A percentile compares a stretch with the other conserved stretches of the same genome.
Evolutionary conservation across 2,113 vertebrate genomes (phyloP).

Genomic region (Speoplatyrhinus poulsoni): DNA sequence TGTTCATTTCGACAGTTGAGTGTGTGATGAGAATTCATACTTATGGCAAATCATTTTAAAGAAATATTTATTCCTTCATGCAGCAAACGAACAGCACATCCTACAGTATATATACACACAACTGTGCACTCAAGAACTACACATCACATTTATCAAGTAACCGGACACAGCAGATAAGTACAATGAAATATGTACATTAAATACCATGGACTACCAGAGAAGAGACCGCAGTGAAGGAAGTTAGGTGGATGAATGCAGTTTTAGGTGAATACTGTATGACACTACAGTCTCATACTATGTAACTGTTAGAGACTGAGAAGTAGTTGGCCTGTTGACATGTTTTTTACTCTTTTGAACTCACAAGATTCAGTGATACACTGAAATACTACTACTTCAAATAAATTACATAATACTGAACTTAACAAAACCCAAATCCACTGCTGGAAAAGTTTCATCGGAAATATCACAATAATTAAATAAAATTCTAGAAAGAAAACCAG

Average conservation of each 20-base stretch:
- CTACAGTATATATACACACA: slow-evolving; percentile 51
- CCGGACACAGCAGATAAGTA: slow-evolving; percentile 52
- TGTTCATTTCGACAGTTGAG: not conserved
- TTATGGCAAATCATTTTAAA: slow-evolving; percentile 23
- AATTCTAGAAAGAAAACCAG: slow-evolving; percentile 12
- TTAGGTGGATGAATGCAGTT: not conserved
- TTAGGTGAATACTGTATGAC: not conserved
- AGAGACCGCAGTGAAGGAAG: not conserved
- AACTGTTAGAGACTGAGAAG: slow-evolving; percentile 2
- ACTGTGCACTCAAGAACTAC: slow-evolving; percentile 35
- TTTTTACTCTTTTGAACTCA: slow-evolving; percentile 34
- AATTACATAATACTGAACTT: slow-evolving; percentile 32
- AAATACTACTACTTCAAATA: slow-evolving; percentile 40
- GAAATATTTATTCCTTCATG: slow-evolving; percentile 61
- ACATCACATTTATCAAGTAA: slow-evolving; percentile 46
- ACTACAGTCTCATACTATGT: slow-evolving; percentile 1
- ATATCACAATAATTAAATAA: not conserved
- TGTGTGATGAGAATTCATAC: not conserved
- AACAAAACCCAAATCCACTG: not conserved
- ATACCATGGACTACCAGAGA: slow-evolving; percentile 2
- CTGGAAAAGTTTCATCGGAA: not conserved
- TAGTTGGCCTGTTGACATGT: not conserved
- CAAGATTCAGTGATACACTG: slow-evolving; percentile 55
- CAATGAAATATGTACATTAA: slow-evolving; percentile 32
- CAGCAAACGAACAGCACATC: slow-evolving; percentile 53